Percentiles rank a stretch among this genome's conserved stretches.
phyloP scores from a whole-genome alignment of 2,113 vertebrate species.

The Chaenogobius annularis region DNA sequence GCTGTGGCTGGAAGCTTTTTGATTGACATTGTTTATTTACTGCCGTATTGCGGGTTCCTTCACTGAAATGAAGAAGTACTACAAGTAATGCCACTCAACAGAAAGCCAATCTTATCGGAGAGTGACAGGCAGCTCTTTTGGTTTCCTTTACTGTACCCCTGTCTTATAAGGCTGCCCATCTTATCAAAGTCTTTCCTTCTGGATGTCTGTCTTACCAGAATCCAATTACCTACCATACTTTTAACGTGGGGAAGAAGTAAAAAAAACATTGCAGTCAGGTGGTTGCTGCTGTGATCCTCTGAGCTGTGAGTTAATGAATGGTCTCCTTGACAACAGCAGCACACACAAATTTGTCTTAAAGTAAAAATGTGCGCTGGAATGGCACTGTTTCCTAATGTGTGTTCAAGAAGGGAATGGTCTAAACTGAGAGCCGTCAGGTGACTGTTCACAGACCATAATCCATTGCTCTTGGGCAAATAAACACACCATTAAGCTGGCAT shows the following conservation, averaged over 20 bases:
- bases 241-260: not conserved
- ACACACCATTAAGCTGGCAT: conserved; percentile 69
- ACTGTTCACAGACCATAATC: conserved; percentile 61
- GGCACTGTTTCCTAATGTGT: conserved; percentile 31
- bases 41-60: conserved; percentile 35
- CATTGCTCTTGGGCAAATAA: conserved; percentile 72
- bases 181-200: conserved; percentile 15
- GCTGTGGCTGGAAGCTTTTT: conserved; percentile 26
- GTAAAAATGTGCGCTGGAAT: conserved; percentile 28
- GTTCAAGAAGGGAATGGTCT: conserved; percentile 50
- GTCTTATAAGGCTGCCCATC: conserved; percentile 14
- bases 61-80: conserved; percentile 45
- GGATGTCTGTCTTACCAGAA: not conserved
- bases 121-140: conserved; percentile 56
- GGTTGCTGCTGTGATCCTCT: conserved; percentile 36
- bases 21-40: conserved; percentile 29
- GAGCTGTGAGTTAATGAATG: conserved; percentile 58
- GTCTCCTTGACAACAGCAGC: conserved; percentile 65
- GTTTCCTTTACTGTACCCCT: conserved; percentile 12
- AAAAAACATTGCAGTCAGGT: conserved; percentile 33
- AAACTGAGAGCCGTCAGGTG: conserved; percentile 55
- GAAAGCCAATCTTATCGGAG: conserved; percentile 70
- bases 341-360: conserved; percentile 48
- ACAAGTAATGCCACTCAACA: conserved; percentile 63
- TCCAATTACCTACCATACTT: conserved; percentile 1